These are phyloP conservation scores for Drosophila vallismaia DNA, from an alignment of 2,888 invertebrate species.

Conservation along the genomic window DNA sequence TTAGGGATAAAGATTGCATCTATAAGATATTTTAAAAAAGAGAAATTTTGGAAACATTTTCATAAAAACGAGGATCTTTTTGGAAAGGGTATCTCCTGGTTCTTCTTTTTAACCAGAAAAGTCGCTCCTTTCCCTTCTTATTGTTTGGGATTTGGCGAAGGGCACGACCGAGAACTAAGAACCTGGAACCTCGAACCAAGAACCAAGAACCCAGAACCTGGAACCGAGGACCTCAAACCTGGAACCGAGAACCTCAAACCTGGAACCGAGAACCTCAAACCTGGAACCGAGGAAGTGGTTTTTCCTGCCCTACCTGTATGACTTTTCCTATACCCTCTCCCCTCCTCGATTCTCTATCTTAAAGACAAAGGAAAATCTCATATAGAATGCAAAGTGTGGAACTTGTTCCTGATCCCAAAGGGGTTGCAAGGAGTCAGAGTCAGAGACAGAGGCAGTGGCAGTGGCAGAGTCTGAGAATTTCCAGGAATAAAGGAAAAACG, in stretches of 20 bases:
- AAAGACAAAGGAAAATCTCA: slow-evolving; percentile 38
- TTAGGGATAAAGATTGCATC: no score
- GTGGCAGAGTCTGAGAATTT: slow-evolving; percentile 15
- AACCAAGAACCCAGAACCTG: no score
- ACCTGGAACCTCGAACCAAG: slow-evolving; percentile 1
- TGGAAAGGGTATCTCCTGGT: slow-evolving; percentile 16
- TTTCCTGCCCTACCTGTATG: slow-evolving; percentile 52
- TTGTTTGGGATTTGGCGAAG: slow-evolving; percentile 49
- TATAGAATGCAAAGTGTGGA: slow-evolving; percentile 40
- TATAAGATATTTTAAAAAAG: no score
- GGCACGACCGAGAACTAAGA: slow-evolving; percentile 25
- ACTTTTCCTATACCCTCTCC: slow-evolving; percentile 20
- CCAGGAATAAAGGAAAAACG: slow-evolving; percentile 42
- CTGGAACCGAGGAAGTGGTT: slow-evolving; percentile 50
- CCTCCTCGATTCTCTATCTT: background rate
- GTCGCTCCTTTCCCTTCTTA: slow-evolving; percentile 15
- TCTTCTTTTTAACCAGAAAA: background rate
- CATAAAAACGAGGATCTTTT: no score
- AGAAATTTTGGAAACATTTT: no score
- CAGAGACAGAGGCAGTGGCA: background rate
- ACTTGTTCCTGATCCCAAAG: slow-evolving; percentile 45
- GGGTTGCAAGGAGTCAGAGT: slow-evolving; percentile 26
- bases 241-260: background rate
- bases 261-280: background rate
- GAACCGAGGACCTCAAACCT: background rate